phyloP scores from a whole-genome alignment of 1,140 invertebrate species.

The Drosophila pandora region DNA sequence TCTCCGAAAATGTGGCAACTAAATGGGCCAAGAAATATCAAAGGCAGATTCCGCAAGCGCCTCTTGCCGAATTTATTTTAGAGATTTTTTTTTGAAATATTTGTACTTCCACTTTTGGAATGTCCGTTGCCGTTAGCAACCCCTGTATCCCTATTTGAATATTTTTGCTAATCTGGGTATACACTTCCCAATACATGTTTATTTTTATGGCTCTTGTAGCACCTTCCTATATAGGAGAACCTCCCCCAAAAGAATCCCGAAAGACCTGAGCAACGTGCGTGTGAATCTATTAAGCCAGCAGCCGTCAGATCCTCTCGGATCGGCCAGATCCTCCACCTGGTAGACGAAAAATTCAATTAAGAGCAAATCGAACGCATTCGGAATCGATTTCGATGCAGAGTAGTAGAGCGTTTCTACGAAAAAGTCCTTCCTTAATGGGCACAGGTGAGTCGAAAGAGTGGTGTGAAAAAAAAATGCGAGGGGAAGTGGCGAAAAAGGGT shows the following conservation, averaged over 20 bases:
- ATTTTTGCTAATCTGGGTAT: background rate
- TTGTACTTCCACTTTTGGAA: background rate
- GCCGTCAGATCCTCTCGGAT: conserved; percentile 21
- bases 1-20: conserved; percentile 8
- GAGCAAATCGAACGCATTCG: conserved; percentile 70
- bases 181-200: background rate
- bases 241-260: background rate
- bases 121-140: background rate
- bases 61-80: background rate
- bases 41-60: conserved; percentile 1
- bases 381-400: conserved; percentile 53
- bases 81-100: too few relatives aligned
- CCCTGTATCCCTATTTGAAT: background rate
- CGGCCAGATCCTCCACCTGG: conserved; percentile 24
- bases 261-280: conserved; percentile 48
- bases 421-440: conserved; percentile 36
- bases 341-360: conserved; percentile 70
- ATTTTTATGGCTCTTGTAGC: too few relatives aligned
- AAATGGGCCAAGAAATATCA: background rate
- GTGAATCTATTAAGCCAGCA: conserved; percentile 70
- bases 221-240: background rate
- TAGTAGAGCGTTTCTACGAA: conserved; percentile 61
- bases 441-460: conserved; percentile 28
- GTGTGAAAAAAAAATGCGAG: conserved; percentile 50
- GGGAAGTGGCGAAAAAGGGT: conserved; percentile 51